phyloP scores from a whole-genome alignment of 2,888 invertebrate genomes.

The Branchinecta sandiegonensis region DNA sequence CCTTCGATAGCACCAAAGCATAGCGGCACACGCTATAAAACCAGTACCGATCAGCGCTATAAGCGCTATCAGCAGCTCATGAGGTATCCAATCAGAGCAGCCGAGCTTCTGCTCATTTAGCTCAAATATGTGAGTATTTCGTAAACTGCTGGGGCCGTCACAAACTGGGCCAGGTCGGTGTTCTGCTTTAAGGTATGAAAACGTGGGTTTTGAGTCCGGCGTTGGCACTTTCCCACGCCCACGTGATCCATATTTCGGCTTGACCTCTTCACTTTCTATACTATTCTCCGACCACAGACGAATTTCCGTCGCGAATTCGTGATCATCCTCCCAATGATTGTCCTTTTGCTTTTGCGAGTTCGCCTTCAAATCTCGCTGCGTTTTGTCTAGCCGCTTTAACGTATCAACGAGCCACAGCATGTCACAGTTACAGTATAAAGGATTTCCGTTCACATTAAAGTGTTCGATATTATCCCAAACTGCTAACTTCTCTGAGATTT shows the following conservation, averaged over 20 bases:
- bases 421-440: slow-evolving; percentile 4
- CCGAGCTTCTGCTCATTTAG: slow-evolving; percentile 4
- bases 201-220: background rate
- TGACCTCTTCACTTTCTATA: slow-evolving; percentile 4
- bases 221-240: background rate
- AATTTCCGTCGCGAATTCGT: background rate
- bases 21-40: background rate
- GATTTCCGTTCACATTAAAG: background rate
- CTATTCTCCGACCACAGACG: slow-evolving; percentile 9
- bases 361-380: background rate
- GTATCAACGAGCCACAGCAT: background rate
- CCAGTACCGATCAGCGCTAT: background rate
- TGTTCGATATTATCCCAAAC: slow-evolving; percentile 41
- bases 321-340: background rate
- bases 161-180: background rate
- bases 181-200: background rate
- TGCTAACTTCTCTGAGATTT: slow-evolving; percentile 60
- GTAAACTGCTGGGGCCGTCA: background rate
- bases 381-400: background rate
- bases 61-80: background rate
- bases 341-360: background rate
- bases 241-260: background rate
- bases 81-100: slow-evolving; percentile 10
- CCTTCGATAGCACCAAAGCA: slow-evolving; percentile 1
- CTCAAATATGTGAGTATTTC: background rate